Evolutionary conservation across 1,140 invertebrate genomes (phyloP).

Genomic region (Trichoplusia ni): DNA sequence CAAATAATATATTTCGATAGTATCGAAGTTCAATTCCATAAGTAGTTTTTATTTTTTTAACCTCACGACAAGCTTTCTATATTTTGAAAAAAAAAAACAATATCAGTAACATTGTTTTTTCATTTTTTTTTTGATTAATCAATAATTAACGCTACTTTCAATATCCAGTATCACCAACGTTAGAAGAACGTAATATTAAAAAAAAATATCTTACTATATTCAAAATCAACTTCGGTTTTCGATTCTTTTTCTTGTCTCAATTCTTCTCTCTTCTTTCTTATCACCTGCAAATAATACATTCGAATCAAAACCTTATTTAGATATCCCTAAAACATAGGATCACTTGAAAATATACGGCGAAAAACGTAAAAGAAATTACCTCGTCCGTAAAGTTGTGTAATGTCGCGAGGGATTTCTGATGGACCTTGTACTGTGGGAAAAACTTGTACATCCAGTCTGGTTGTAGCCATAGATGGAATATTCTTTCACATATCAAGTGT

Average conservation of each 20-base stretch:
- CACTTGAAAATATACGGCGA: no score
- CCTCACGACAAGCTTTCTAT: no score
- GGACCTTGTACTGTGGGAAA: slow-evolving; percentile 52
- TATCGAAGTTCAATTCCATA: no score
- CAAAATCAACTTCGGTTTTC: slow-evolving; percentile 47
- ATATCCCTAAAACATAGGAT: background rate
- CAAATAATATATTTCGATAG: no score
- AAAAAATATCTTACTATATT: slow-evolving; percentile 44
- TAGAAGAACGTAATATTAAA: no score
- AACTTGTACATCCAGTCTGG: slow-evolving; percentile 71
- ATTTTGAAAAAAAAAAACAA: no score
- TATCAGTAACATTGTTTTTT: no score
- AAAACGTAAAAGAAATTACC: slow-evolving; percentile 42
- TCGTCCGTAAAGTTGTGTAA: slow-evolving; percentile 65
- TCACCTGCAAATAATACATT: slow-evolving; percentile 45
- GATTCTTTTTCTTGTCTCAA: slow-evolving; percentile 40
- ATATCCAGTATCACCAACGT: no score
- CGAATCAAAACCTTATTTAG: no score
- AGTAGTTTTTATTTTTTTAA: no score
- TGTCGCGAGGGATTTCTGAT: slow-evolving; percentile 44
- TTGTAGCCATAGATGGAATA: slow-evolving; percentile 75
- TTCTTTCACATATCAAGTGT: slow-evolving; percentile 62
- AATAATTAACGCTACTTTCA: no score
- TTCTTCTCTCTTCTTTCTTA: slow-evolving; percentile 52
- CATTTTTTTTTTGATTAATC: no score